Evolutionary conservation across 1,140 invertebrate species (phyloP).

Genomic region (Drosophila guanche): DNA sequence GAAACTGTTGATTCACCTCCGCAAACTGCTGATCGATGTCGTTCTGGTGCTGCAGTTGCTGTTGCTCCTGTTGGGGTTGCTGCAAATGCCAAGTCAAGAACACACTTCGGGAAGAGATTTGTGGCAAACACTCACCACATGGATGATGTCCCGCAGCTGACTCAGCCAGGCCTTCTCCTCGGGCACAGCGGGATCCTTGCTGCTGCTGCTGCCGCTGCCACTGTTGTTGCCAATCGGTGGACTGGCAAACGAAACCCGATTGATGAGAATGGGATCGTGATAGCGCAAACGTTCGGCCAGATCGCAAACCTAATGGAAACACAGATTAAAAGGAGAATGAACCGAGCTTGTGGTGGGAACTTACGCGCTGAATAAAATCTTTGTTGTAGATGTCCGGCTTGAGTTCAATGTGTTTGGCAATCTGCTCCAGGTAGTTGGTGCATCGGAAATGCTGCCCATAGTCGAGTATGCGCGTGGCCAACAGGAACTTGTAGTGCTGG

Average conservation of each 20-base stretch:
- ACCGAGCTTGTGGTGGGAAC: not conserved
- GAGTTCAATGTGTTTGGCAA: conserved; percentile 87
- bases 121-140: conserved; percentile 40
- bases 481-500: conserved; percentile 90
- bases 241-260: conserved; percentile 70
- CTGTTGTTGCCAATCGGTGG: conserved; percentile 66
- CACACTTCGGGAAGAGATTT: not conserved
- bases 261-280: conserved; percentile 87
- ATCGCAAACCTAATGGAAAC: conserved; percentile 55
- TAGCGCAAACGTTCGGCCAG: conserved; percentile 88
- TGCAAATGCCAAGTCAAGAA: not conserved
- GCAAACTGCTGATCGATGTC: conserved; percentile 80
- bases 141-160: conserved; percentile 83
- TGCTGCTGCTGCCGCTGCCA: conserved; percentile 62
- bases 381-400: conserved; percentile 85
- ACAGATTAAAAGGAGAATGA: not conserved
- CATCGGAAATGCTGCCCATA: conserved; percentile 91
- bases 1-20: conserved; percentile 82
- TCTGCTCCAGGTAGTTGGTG: conserved; percentile 91
- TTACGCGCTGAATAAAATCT: conserved; percentile 87
- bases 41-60: conserved; percentile 49
- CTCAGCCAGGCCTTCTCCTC: conserved; percentile 85
- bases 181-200: conserved; percentile 39
- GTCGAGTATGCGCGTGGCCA: conserved; percentile 90
- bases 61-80: conserved; percentile 16